These are phyloP conservation scores for Glareola pratincola DNA, from an alignment of 2,113 vertebrate genomes.

Conservation along the genomic window DNA sequence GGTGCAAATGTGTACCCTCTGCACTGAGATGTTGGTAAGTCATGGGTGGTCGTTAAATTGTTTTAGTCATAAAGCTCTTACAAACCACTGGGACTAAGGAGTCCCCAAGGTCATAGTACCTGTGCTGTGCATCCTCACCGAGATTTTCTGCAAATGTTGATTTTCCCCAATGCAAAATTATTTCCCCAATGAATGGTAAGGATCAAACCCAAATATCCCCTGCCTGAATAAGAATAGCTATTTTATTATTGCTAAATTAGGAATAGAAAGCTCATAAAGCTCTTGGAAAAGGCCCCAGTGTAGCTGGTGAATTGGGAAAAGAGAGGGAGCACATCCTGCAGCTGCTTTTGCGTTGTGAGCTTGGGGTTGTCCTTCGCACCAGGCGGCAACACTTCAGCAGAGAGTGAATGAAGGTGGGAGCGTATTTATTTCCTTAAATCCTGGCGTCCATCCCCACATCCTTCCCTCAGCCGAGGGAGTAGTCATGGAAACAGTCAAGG, in stretches of 20 bases:
- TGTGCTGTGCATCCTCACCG: neutral
- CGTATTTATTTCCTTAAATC: slow-evolving; percentile 36
- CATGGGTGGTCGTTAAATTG: neutral
- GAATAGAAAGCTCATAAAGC: neutral
- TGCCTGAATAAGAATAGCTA: neutral
- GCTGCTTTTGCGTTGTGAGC: neutral
- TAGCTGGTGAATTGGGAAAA: neutral
- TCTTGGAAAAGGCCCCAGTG: neutral
- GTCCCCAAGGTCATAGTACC: neutral
- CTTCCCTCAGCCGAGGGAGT: neutral
- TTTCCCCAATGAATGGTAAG: neutral
- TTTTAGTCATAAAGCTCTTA: neutral
- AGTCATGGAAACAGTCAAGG: slow-evolving; percentile 62
- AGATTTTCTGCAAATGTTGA: neutral
- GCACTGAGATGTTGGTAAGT: neutral
- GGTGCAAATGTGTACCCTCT: neutral
- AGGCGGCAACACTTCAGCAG: neutral
- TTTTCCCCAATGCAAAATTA: neutral
- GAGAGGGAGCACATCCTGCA: neutral
- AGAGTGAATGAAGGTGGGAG: slow-evolving; percentile 29
- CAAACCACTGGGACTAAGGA: neutral
- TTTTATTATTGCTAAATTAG: neutral
- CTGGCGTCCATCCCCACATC: neutral
- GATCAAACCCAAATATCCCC: neutral
- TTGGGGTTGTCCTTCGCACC: neutral